Evolutionary conservation across 2,888 invertebrate genomes (phyloP), one percentile per base, ranked within the genome.

Genomic region (Sepiola atlantica): DNA sequence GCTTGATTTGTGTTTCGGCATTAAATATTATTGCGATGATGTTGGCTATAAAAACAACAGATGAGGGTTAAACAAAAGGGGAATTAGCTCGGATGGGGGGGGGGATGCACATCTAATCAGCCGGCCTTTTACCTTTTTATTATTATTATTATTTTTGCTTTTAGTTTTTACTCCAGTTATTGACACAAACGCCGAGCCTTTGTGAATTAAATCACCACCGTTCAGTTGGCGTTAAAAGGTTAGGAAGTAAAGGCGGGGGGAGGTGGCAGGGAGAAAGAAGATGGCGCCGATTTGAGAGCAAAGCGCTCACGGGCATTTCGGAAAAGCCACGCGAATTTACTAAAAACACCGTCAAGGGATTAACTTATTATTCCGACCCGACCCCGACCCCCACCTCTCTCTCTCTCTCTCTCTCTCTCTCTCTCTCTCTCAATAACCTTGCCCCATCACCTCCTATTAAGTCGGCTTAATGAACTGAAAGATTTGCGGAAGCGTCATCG

Each of bases 401-500:
- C 45, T 45, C 45, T 45, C 45, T 45, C 45, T 45, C 45, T 45
- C 45, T 45, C 45, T 45, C 45, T 45, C 45, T 45, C 8, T 45
- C 57, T 57, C 57, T 57, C 57, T 21, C 77, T 77, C n/a, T 14
- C 0, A n/a, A 77, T n/a, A 77, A 77, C 77, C 77, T 16, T 45
- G 45, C 45, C 8, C 8, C 45, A 4, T 45, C 45, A 77, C 77
- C 16, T 16, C 14, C n/a, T n/a, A 77, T 77, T 77, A 77, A 16
- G 2, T 14, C 10, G 77, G 77, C 77, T 77, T 77, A 77, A 77
- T 77, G 77, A 77, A 77, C 77, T 77, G 77, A 77, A 77, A 77
- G 77, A 77, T 77, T n/a, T 77, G 77, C n/a, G n/a, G 77, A 77
- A 77, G n/a, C 77, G 32, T 54, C 92, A 54, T 45, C 45, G 92